Percentiles rank a stretch among this genome's conserved stretches.
Evolutionary conservation across 2,113 vertebrate genomes (phyloP).

Genomic region (Circaetus cinerascens): DNA sequence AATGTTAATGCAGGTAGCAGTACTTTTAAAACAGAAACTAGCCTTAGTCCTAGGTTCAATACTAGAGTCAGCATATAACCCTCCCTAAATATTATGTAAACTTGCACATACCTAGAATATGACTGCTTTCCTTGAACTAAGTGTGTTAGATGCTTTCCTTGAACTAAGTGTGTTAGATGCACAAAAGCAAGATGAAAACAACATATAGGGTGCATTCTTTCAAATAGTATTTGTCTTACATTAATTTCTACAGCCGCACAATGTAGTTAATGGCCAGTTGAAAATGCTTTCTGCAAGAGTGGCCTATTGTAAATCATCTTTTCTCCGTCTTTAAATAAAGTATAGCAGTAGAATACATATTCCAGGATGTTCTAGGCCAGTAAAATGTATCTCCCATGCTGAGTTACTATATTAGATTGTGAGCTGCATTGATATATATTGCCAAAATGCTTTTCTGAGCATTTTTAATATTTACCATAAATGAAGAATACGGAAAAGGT

Average conservation of each 20-base stretch:
- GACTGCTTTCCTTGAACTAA: neutral
- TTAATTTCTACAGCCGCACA: neutral
- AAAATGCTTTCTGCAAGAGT: neutral
- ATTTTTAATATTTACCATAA: neutral
- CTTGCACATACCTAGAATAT: neutral
- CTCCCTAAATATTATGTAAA: accelerated
- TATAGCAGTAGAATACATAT: neutral
- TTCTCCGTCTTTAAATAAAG: neutral
- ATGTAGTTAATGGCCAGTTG: neutral
- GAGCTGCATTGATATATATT: neutral
- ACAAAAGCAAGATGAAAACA: neutral
- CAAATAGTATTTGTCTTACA: neutral
- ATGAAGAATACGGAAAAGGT: neutral
- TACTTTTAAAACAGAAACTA: neutral
- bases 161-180: neutral
- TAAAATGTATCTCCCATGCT: neutral
- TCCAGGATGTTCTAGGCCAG: neutral
- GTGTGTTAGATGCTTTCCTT: neutral
- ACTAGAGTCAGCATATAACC: neutral
- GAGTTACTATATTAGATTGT: neutral
- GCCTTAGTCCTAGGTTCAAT: neutral
- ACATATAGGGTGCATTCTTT: neutral
- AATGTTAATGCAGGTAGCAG: neutral
- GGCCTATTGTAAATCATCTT: neutral
- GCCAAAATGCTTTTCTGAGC: neutral